A percentile compares a stretch with the other conserved stretches of the same genome.
Conservation (phyloP, 2,797 vertebrate species). For the Anisognathus igniventris region DNA sequence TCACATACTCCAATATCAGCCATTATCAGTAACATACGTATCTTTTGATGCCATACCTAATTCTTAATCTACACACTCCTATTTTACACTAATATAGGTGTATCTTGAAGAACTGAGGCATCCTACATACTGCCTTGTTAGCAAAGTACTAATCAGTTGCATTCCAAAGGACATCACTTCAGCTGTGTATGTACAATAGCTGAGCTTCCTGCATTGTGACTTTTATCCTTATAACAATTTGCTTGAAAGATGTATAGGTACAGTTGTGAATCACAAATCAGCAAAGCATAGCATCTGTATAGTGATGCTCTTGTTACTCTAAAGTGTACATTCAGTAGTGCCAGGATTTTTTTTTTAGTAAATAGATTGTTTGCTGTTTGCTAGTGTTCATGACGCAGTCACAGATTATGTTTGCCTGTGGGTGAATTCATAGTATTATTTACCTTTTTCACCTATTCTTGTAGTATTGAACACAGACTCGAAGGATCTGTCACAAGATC, state of each 20-base stretch:
- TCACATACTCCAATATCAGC: background rate
- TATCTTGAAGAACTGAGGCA: background rate
- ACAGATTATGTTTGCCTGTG: background rate
- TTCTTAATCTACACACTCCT: background rate
- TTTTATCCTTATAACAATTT: background rate
- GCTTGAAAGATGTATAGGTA: background rate
- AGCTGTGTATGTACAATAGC: background rate
- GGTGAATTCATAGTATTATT: background rate
- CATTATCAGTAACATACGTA: background rate
- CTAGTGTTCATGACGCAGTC: background rate
- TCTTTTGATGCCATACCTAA: background rate
- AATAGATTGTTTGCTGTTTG: background rate
- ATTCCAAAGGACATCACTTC: background rate
- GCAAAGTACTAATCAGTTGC: background rate
- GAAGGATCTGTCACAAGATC: background rate
- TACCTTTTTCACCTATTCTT: background rate
- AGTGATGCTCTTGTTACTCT: background rate
- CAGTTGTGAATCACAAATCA: background rate
- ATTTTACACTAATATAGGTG: background rate
- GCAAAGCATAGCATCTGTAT: background rate
- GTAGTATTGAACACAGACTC: background rate
- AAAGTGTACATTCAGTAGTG: background rate
- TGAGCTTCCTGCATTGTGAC: background rate
- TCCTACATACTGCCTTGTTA: background rate
- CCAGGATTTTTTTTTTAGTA: background rate